Evolutionary conservation across 1,140 invertebrate species (phyloP).

Genomic region (Drosophila pseudoananassae): DNA sequence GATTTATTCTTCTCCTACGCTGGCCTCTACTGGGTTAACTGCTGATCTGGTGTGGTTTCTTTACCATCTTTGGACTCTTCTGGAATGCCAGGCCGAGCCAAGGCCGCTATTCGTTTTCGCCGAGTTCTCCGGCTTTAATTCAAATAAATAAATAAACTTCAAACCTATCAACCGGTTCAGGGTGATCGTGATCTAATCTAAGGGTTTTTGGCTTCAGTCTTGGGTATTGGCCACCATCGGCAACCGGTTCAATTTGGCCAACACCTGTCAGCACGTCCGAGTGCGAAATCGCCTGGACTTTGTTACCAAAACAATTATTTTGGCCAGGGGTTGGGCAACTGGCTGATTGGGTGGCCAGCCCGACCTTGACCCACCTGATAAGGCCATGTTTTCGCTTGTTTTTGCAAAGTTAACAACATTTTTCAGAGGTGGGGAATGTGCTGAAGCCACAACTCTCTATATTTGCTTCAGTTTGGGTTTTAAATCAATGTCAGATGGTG

Average conservation of each 20-base stretch:
- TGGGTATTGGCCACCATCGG: neutral
- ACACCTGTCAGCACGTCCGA: conserved; percentile 33
- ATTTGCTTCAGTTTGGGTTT: neutral
- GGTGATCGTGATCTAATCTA: conserved; percentile 45
- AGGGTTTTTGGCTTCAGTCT: conserved; percentile 8
- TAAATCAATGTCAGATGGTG: neutral
- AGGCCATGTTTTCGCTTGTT: conserved; percentile 9
- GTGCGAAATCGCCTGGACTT: conserved; percentile 45
- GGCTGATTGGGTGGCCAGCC: neutral
- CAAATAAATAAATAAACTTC: neutral
- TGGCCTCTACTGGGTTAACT: neutral
- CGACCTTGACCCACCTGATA: conserved; percentile 43
- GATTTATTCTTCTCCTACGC: neutral
- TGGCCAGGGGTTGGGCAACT: conserved; percentile 11
- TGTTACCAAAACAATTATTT: conserved; percentile 12
- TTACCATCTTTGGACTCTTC: neutral
- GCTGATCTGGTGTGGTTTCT: conserved; percentile 20
- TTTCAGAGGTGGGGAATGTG: conserved; percentile 24
- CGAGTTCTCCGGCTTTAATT: conserved; percentile 21
- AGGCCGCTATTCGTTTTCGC: conserved; percentile 16
- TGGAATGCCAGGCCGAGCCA: conserved; percentile 23
- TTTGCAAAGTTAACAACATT: conserved; percentile 30
- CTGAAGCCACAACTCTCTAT: conserved; percentile 3
- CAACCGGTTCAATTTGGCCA: conserved; percentile 11
- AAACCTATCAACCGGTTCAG: conserved; percentile 37